phyloP scores from a whole-genome alignment of 2,888 invertebrate species.

The Ischnura elegans region DNA sequence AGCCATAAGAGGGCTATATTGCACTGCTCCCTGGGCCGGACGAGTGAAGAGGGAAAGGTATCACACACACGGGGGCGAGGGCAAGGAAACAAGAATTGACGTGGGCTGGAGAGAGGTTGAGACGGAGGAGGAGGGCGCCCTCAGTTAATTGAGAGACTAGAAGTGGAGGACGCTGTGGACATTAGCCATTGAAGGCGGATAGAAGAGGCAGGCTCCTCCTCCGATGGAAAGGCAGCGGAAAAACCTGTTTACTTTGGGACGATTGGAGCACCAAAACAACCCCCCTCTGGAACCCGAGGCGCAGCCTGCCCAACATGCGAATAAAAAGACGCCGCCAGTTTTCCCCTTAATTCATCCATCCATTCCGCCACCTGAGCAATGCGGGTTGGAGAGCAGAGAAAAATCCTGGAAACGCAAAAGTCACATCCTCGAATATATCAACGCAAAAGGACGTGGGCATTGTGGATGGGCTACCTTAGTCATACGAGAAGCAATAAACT shows the following conservation, averaged over 20 bases:
- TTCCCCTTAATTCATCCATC: not conserved
- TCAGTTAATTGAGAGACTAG: not conserved
- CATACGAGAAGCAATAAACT: not conserved
- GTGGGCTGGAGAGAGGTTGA: constrained; percentile 12
- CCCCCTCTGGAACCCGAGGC: not conserved
- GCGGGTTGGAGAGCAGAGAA: not conserved
- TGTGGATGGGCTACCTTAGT: not conserved
- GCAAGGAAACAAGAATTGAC: not conserved
- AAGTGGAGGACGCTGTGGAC: constrained; percentile 5
- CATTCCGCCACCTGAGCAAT: not conserved
- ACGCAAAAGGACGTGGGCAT: not conserved
- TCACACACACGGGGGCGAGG: not conserved
- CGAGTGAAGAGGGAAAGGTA: not conserved
- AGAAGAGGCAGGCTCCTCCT: not conserved
- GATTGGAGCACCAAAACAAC: not conserved
- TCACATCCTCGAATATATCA: constrained; percentile 24
- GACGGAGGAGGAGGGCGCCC: not conserved
- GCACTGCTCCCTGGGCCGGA: constrained; percentile 8
- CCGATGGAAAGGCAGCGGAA: not conserved
- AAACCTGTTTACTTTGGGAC: not conserved
- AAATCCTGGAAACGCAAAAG: not conserved
- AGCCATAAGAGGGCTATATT: not conserved
- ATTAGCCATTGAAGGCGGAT: not conserved
- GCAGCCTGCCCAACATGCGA: not conserved
- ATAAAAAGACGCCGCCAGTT: not conserved